Conservation (phyloP, 1,140 invertebrate species). For the Drosophila repleta region DNA sequence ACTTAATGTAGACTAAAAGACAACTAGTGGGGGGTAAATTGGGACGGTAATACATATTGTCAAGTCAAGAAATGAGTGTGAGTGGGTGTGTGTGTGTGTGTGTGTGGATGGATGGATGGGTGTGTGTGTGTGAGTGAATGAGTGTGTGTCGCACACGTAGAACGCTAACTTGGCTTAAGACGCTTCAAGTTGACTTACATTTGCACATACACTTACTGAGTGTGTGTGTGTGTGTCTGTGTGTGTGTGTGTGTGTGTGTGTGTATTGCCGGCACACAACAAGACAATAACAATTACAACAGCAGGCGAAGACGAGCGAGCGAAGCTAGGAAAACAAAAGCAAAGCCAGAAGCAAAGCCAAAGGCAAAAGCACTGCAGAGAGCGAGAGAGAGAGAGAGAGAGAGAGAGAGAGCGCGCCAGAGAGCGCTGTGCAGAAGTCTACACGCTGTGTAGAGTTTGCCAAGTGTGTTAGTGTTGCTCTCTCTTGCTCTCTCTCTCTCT, state of each 20-base stretch:
- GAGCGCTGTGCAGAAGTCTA: conserved; percentile 34
- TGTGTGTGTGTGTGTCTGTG: conserved; percentile 20
- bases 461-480: conserved; percentile 18
- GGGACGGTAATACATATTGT: conserved; percentile 37
- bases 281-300: conserved; percentile 69
- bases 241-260: conserved; percentile 34
- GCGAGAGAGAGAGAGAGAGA: conserved; percentile 7
- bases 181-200: conserved; percentile 69
- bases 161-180: conserved; percentile 60
- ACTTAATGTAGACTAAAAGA: conserved; percentile 3
- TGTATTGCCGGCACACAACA: conserved; percentile 59
- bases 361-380: conserved; percentile 31
- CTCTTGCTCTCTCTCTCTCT: no score
- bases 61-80: conserved; percentile 23
- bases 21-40: not conserved
- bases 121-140: not conserved
- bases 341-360: conserved; percentile 27
- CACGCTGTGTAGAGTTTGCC: conserved; percentile 39
- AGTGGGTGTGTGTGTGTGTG: conserved; percentile 26
- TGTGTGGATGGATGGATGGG: conserved; percentile 13
- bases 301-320: conserved; percentile 19
- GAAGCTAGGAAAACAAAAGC: not conserved
- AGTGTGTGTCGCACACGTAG: conserved; percentile 42
- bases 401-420: conserved; percentile 4
- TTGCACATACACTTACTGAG: conserved; percentile 22